Base-by-base conservation (phyloP, 2,888 invertebrate genomes). In the Scaptomyza reducta region DNA sequence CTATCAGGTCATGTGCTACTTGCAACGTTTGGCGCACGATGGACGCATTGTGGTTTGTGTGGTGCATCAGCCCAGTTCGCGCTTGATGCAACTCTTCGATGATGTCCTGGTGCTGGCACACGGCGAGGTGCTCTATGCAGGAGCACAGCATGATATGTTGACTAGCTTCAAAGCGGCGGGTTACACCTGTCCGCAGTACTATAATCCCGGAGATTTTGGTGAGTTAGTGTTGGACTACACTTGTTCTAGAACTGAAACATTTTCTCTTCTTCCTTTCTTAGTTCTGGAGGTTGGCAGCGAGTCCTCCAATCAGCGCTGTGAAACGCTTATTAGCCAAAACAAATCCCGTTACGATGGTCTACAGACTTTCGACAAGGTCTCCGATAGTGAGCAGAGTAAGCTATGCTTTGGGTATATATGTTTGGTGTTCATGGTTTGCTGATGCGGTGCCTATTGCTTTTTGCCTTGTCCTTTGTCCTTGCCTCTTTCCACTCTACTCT, bases 131-230 rank as follows among this genome's bases (percentile, higher is more conserved):
- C 93, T 95, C 5, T 96, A 95, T 89, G 94, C 95, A 75, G 98
- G 98, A 9, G 93, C 95, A 2, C 94, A 96, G 9, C 92, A 93
- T 10, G 94, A 94, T 22, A 93, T 98, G 55, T 92, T 97, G 41
- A 94, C 95, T 0, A 96, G 94, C 91, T 93, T 98, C 58, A 93
- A 93, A 62, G 93, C 93, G 54, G 92, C 95, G 55, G 94, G 94
- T 54, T 93, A 97, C 14, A 92, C 92, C 31, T 98, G 98, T 91
- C 98, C 98, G 0, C 94, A 95, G 6, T 97, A 96, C 90, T 97
- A 98, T 90, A 97, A 97, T 92, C 97, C 97, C 25, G 96, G 97
- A 6, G 97, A 97, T 92, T 97, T 95, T 92, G 93, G 97, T 97
- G 91, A 94, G 66, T 25, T 7, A 4, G 6, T n/a, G n/a, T n/a